Base-by-base conservation (phyloP, 30 jellyfish, hydroid and myxozoan genomes). In the Aurelia aurita region DNA sequence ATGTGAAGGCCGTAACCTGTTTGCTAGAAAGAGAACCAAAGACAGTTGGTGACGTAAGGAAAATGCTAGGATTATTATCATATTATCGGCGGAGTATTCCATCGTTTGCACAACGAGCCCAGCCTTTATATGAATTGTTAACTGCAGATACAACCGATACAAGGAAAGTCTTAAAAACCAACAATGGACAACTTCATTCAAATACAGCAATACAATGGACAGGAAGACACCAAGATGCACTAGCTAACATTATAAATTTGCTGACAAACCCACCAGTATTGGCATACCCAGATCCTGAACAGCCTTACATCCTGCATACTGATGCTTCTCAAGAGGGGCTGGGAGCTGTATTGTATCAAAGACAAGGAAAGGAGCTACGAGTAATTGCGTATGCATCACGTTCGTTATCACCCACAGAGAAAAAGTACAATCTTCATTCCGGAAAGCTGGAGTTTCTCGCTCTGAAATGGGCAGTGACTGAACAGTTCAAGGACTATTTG, bases 31-130 rank as follows among this genome's bases (percentile, higher is more conserved):
- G 16, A 15, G 69, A 62, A 32, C 87, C 90, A 23, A 79, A 29
- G 32, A 79, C 90, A 19, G 58, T 62, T 31, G 71, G 72, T 27
- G 90, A 79, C n/a, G 86, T 79, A 23, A 27, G 90, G 63, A 44
- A 79, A 44, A 21, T 62, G 51, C 25, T 79, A 32, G 87, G 87
- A 15, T 53, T 79, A 14, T 23, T 79, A 31, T 26, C 87, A 18
- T 79, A 79, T 53, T 53, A 46, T 35, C 82, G 87, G 26, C 87
- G 87, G 18, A 9, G 32, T 44, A 61, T 79, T 27, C 88, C 26
- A 63, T 39, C 74, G 13, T 79, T 79, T 44, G 49, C 90, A 62
- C 43, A 60, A 53, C 69, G 44, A n/a, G 90, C 90, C 16, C 18
- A 58, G 49, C 90, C 90, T 21, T 63, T 79, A 43, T 31, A 61